A percentile compares a stretch with the other conserved stretches of the same genome.
These are phyloP conservation scores for Decapterus maruadsi DNA, from an alignment of 2,797 vertebrate genomes.

Conservation along the genomic window DNA sequence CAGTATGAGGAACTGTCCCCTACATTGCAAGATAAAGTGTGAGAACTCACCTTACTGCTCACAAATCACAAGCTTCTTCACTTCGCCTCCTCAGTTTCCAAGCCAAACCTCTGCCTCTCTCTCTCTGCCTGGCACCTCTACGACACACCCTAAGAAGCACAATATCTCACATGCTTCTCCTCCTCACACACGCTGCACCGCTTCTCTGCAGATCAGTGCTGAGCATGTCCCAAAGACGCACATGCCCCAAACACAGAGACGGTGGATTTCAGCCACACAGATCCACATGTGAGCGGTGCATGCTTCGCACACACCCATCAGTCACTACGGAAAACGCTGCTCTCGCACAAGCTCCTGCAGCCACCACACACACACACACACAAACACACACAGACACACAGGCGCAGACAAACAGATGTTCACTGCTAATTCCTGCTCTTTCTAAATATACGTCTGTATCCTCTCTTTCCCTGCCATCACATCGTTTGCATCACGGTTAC, in stretches of 20 bases:
- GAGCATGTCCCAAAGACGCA: slow-evolving; percentile 50
- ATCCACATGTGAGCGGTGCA: slow-evolving; percentile 29
- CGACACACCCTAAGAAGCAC: slow-evolving; percentile 64
- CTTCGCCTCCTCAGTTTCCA: slow-evolving; percentile 33
- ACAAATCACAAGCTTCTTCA: slow-evolving; percentile 50
- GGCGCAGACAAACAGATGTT: slow-evolving; percentile 44
- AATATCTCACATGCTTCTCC: slow-evolving; percentile 44
- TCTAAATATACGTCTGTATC: slow-evolving; percentile 28
- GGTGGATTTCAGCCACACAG: slow-evolving; percentile 29
- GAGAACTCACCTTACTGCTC: slow-evolving; percentile 69
- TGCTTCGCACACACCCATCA: slow-evolving; percentile 34
- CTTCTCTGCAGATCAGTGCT: slow-evolving; percentile 58
- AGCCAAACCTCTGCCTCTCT: slow-evolving; percentile 38
- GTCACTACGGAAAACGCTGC: slow-evolving; percentile 12
- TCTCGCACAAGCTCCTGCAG: slow-evolving; percentile 38
- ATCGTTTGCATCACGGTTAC: slow-evolving; percentile 69
- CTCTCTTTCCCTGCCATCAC: slow-evolving; percentile 42
- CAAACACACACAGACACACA: slow-evolving; percentile 35
- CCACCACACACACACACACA: slow-evolving; percentile 31
- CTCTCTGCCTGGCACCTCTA: slow-evolving; percentile 54
- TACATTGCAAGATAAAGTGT: slow-evolving; percentile 8
- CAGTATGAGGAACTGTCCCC: background rate
- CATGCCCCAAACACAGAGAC: slow-evolving; percentile 40
- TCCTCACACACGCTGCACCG: slow-evolving; percentile 55
- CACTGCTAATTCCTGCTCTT: slow-evolving; percentile 19